Evolutionary conservation across 2,113 vertebrate species (phyloP).

Genomic region (Vombatus ursinus): DNA sequence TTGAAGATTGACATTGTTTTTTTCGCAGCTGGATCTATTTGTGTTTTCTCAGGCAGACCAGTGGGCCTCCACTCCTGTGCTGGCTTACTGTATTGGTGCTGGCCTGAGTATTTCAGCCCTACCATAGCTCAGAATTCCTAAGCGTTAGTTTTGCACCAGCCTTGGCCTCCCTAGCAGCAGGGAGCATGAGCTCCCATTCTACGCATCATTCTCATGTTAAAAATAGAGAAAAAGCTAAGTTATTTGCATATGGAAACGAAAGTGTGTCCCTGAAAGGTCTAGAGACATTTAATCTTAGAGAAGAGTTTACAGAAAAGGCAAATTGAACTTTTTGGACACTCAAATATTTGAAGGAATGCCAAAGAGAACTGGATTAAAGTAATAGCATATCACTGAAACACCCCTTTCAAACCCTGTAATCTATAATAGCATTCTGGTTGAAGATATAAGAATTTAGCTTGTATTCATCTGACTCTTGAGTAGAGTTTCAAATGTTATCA

Average conservation of each 20-base stretch:
- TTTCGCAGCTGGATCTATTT: neutral
- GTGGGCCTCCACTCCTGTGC: neutral
- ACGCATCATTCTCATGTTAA: neutral
- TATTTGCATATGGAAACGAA: neutral
- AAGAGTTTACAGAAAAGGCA: neutral
- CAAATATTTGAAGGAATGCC: slow-evolving; percentile 13
- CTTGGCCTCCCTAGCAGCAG: neutral
- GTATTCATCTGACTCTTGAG: neutral
- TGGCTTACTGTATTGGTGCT: neutral
- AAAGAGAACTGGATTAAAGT: slow-evolving; percentile 30
- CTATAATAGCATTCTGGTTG: slow-evolving; percentile 29
- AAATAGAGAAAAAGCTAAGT: neutral
- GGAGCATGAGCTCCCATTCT: neutral
- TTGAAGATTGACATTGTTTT: neutral
- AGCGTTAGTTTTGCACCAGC: neutral
- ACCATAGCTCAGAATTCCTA: neutral
- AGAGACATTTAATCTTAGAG: neutral
- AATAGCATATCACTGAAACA: neutral
- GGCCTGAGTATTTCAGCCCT: neutral
- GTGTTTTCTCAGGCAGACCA: neutral
- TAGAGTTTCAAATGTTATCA: neutral
- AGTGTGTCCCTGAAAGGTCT: neutral
- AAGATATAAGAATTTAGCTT: slow-evolving; percentile 24
- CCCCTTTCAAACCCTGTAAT: slow-evolving; percentile 35
- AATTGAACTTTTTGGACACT: neutral